These are phyloP conservation scores for Diceros bicornis DNA, from an alignment of 2,797 vertebrate species.

Conservation along the genomic window DNA sequence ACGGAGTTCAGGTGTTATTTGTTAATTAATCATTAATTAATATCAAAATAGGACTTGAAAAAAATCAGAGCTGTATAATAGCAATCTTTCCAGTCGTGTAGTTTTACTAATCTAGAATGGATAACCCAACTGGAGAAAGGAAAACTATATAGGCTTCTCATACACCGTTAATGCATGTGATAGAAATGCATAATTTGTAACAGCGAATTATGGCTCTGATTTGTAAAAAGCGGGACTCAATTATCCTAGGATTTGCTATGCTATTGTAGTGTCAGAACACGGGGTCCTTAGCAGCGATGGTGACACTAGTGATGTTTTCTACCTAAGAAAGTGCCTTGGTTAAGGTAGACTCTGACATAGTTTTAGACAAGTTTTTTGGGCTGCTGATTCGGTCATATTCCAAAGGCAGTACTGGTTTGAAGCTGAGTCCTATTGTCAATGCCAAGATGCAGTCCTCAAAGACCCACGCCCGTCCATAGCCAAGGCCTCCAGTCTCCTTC, in stretches of 20 bases:
- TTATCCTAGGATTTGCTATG: background rate
- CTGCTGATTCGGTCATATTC: constrained; percentile 54
- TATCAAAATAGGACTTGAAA: background rate
- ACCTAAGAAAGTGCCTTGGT: constrained; percentile 77
- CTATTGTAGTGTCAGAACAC: background rate
- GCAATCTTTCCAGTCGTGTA: background rate
- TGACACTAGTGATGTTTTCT: background rate
- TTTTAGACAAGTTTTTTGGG: constrained; percentile 48
- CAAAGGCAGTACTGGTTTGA: constrained; percentile 18
- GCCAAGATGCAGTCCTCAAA: background rate
- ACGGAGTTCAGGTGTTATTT: background rate
- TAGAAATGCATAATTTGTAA: background rate
- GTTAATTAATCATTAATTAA: background rate
- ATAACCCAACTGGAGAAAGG: background rate
- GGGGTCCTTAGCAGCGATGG: background rate
- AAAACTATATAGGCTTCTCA: background rate
- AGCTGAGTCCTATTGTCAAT: background rate
- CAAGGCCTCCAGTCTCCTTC: background rate
- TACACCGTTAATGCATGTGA: background rate
- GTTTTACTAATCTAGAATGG: background rate
- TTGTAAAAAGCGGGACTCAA: background rate
- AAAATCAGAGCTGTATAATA: background rate
- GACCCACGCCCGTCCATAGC: background rate
- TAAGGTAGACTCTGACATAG: background rate
- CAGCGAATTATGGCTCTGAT: background rate